Evolutionary conservation across 2,797 vertebrate species (phyloP).

Genomic region (Chloroceryle amazona): DNA sequence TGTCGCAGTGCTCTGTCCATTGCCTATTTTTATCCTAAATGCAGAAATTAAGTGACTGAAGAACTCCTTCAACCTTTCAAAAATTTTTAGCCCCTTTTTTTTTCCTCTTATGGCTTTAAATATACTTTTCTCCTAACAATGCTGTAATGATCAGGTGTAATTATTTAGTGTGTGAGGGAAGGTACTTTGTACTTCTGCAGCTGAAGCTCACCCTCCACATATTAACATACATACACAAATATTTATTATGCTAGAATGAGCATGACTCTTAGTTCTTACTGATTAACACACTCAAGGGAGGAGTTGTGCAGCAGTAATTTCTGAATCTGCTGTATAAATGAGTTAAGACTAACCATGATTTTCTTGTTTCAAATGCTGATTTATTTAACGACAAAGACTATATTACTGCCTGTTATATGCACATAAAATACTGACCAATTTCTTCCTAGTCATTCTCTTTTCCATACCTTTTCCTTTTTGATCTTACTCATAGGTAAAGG

Average conservation of each 20-base stretch:
- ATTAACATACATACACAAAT: not conserved
- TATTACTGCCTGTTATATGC: not conserved
- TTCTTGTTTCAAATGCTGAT: not conserved
- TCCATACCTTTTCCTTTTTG: not conserved
- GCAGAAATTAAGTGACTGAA: not conserved
- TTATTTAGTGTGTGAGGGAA: not conserved
- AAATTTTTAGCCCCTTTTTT: rapidly evolving
- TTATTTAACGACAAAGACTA: not conserved
- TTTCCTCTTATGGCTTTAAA: not conserved
- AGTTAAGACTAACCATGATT: not conserved
- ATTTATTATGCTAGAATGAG: not conserved
- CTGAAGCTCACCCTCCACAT: not conserved
- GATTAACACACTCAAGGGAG: not conserved
- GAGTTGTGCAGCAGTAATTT: not conserved
- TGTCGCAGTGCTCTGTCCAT: no score
- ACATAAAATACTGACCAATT: not conserved
- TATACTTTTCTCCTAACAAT: not conserved
- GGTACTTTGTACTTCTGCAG: not conserved
- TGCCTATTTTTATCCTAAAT: not conserved
- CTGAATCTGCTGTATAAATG: not conserved
- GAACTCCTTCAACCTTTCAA: not conserved
- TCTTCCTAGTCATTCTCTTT: not conserved
- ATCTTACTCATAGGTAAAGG: not conserved
- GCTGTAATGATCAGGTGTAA: not conserved
- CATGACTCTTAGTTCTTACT: not conserved